Evolutionary conservation across 92 coral and sea anemone species (phyloP), one percentile per base, ranked within the genome.

Genomic region (Nematostella vectensis): DNA sequence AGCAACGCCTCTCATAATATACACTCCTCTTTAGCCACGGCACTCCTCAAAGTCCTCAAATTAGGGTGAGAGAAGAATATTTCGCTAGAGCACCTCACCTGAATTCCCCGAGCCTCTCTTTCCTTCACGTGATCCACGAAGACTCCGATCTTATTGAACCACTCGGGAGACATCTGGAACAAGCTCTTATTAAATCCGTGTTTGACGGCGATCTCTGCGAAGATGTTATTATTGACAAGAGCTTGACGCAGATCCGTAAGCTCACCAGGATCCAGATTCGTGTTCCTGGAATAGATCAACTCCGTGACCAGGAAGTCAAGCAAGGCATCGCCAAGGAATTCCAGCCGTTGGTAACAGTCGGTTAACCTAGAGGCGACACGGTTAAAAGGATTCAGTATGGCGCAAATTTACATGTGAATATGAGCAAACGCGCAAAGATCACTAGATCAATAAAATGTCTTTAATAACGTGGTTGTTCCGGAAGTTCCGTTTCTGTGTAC

Each of bases 321-420:
- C 27, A 91, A 21, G 23, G 98, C 98, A 29, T 91, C 98, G 4
- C 98, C 98, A 11, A 91, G 88, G 65, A 91, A 91, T 69, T 91
- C 98, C 15, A 91, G 91, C 54, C 98, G 70, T 60, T 91, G 88
- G 48, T 85, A 85, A 31, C 85, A 80, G 58, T 80, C 78, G n/a
- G 95, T 45, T 22, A 45, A 33, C 40, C 40, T 33, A 15, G 15
- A 33, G 15, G n/a, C n/a, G n/a, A n/a, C n/a, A n/a, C n/a, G n/a
- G n/a, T n/a, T n/a, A n/a, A n/a, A n/a, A n/a, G n/a, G n/a, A n/a
- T n/a, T n/a, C n/a, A n/a, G n/a, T n/a, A n/a, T n/a, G n/a, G n/a
- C n/a, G n/a, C n/a, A n/a, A n/a, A n/a, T n/a, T n/a, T n/a, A n/a
- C n/a, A n/a, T n/a, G n/a, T n/a, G n/a, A n/a, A n/a, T n/a, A n/a